Evolutionary conservation across 2,888 invertebrate genomes (phyloP).

Genomic region (Netelia inedita): DNA sequence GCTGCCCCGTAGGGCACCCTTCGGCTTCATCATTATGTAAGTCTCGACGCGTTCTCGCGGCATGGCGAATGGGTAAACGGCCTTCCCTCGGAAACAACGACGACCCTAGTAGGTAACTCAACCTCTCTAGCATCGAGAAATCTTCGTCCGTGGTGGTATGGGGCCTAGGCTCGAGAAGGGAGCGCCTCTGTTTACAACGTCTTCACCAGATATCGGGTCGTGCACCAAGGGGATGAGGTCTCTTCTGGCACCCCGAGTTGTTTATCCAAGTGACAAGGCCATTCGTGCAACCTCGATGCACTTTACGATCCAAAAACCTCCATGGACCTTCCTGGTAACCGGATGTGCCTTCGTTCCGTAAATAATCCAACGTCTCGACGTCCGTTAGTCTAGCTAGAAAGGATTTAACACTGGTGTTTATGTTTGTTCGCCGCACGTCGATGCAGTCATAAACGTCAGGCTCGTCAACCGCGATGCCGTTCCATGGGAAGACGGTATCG

Average conservation of each 20-base stretch:
- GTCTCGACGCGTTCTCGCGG: constrained; percentile 73
- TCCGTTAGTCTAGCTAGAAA: constrained; percentile 2
- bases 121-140: not conserved
- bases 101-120: not conserved
- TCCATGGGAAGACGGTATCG: not conserved
- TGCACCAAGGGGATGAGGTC: not conserved
- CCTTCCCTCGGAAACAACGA: not conserved
- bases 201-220: constrained; percentile 21
- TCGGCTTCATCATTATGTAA: constrained; percentile 80
- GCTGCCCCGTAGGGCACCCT: constrained; percentile 6
- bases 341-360: constrained; percentile 54
- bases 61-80: constrained; percentile 13
- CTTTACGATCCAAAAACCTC: constrained; percentile 40
- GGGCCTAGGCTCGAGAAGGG: not conserved
- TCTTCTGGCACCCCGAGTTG: constrained; percentile 36
- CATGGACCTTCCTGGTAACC: constrained; percentile 33
- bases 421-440: not conserved
- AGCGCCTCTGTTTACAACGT: constrained; percentile 33
- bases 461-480: not conserved
- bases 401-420: constrained; percentile 17
- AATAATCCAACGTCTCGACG: constrained; percentile 46
- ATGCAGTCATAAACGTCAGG: not conserved
- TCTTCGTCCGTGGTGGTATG: constrained; percentile 15
- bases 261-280: constrained; percentile 51
- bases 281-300: constrained; percentile 16